Base-by-base conservation (phyloP, 2,113 vertebrate genomes). In the Barbus barbus region DNA sequence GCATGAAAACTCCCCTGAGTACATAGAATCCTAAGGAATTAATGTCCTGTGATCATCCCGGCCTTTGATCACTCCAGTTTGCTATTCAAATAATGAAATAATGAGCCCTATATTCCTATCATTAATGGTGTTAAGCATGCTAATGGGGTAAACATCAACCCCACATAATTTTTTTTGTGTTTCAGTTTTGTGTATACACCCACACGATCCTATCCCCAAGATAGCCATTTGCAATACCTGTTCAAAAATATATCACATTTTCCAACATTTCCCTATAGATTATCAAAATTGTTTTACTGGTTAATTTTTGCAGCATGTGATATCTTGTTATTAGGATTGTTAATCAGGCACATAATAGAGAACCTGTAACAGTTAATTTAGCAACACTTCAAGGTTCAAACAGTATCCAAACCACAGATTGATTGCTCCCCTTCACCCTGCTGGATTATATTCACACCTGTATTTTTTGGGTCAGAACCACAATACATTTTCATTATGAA, bases 121-220 rank as follows among this genome's bases (percentile, higher is more conserved):
- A 89, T 88, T 88, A 87, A 61, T 79, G 61, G 61, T 67, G 85
- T 87, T 88, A 87, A 75, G 69, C 48, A 46, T 78, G 24, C 61
- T 80, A 86, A 90, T 83, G 82, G 84, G 58, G 80, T 69, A 87
- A 86, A 78, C 26, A 22, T 46, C n/a, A n/a, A n/a, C n/a, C n/a
- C n/a, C n/a, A n/a, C n/a, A n/a, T n/a, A n/a, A n/a, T n/a, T n/a
- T n/a, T n/a, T n/a, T n/a, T n/a, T n/a, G n/a, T n/a, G n/a, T n/a
- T n/a, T n/a, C n/a, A n/a, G n/a, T n/a, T n/a, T n/a, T n/a, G n/a
- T n/a, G 41, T 9, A 67, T 20, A 53, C 18, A 53, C 51, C 18
- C 18, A 53, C 5, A 36, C 3, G 36, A 36, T 67, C 63, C 1
- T 20, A 4, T 65, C 5, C 60, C 60, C 24, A 5, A 18, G 14